Evolutionary conservation across 2,888 invertebrate genomes (phyloP).

Genomic region (Galerucella pusilla): DNA sequence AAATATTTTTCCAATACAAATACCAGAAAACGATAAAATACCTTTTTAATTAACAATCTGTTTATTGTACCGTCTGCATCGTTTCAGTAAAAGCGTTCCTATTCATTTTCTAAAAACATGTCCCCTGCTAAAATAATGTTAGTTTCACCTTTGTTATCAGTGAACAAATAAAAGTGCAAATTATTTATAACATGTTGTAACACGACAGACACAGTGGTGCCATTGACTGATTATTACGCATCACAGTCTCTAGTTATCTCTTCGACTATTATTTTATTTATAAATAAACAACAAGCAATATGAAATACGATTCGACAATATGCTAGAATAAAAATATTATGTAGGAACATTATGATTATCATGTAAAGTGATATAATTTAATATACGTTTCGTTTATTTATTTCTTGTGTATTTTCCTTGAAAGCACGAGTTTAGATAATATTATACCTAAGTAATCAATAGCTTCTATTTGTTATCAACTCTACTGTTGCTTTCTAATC

Average conservation of each 20-base stretch:
- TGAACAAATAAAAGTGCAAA: constrained; percentile 31
- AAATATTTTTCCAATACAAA: too few species aligned
- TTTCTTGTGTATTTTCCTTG: too few species aligned
- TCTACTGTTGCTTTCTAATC: too few species aligned
- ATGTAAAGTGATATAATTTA: background rate
- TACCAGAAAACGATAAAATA: background rate
- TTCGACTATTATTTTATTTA: background rate
- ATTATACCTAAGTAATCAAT: too few species aligned
- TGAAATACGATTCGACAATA: background rate
- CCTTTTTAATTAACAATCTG: background rate
- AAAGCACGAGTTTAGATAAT: too few species aligned
- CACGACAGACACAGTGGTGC: constrained; percentile 39
- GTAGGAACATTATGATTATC: background rate
- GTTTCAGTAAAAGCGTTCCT: background rate
- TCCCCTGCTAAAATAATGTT: constrained; percentile 5
- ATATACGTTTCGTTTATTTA: too few species aligned
- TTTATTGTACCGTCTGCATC: background rate
- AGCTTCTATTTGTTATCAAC: too few species aligned
- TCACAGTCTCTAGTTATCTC: constrained; percentile 1
- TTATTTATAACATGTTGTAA: constrained; percentile 32
- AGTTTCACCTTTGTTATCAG: constrained; percentile 20
- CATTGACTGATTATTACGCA: constrained; percentile 33
- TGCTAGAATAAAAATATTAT: background rate
- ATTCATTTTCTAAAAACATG: background rate
- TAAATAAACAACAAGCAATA: background rate